Base-by-base conservation (phyloP, 2,113 vertebrate species). In the Bufo bufo region DNA sequence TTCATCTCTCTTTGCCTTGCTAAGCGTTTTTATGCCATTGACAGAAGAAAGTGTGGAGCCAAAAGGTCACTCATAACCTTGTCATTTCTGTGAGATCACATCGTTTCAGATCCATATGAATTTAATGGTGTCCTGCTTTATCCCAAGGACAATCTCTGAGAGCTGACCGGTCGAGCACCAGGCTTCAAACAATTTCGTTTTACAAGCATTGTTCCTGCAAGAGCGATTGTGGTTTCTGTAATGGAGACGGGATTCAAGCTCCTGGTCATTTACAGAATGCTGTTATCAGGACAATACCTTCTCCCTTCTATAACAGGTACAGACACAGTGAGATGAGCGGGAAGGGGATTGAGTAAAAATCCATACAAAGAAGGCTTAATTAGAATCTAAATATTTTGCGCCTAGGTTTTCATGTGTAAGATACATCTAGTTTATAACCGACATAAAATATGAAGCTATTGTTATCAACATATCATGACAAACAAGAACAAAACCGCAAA, bases 51-150 rank as follows among this genome's bases (percentile, higher is more conserved):
- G 85, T 81, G 85, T 72, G n/a, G 61, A 71, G 78, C 63, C 47
- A 79, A 87, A 69, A 87, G 85, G 85, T 87, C 77, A 87, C 77
- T 77, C 77, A 54, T 87, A 87, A 87, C 78, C 85, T 87, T 87
- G 77, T 87, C 77, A 87, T 86, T 79, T 80, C 75, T 52, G 85
- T 86, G 77, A 69, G 77, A 87, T 71, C 85, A 69, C 75, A 79
- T 86, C 61, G 23, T 86, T 78, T 86, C 85, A 80, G 61, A 69
- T 80, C 85, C 85, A 47, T 59, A 79, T 50, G 72, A 80, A 80
- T 86, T 79, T 87, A 87, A 87, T 87, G 85, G 85, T 71, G 77
- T 87, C 85, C 77, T 71, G 65, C 77, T 72, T 79, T 87, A 71
- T 87, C 85, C 77, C 85, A 87, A 87, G 85, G 85, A 87, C 85